Percentiles rank a stretch among this genome's conserved stretches.
phyloP scores from a whole-genome alignment of 2,797 vertebrate species.

The Urophycis tenuis region DNA sequence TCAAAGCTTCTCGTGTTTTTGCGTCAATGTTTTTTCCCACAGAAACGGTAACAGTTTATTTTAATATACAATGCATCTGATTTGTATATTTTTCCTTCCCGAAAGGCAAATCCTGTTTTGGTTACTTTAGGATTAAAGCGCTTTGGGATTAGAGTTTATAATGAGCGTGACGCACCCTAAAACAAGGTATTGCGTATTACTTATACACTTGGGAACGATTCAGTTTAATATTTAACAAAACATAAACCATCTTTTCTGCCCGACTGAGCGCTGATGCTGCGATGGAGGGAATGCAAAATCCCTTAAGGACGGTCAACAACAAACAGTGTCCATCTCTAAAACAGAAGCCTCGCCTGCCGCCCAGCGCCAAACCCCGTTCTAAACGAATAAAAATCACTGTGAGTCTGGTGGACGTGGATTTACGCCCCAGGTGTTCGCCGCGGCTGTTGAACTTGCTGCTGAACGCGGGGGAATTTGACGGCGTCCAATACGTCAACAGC shows the following conservation, averaged over 20 bases:
- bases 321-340: background rate
- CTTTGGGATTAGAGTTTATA: background rate
- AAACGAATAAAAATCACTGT: background rate
- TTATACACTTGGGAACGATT: background rate
- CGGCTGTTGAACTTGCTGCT: background rate
- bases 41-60: background rate
- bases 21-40: background rate
- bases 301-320: background rate
- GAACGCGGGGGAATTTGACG: background rate
- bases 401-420: background rate
- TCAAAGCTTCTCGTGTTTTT: background rate
- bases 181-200: background rate
- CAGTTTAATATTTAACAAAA: background rate
- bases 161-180: background rate
- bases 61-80: background rate
- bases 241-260: background rate
- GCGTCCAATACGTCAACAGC: background rate
- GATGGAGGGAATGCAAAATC: background rate
- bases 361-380: background rate
- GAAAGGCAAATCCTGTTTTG: background rate
- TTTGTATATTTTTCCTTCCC: background rate
- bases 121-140: background rate
- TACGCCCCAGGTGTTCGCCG: background rate
- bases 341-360: background rate
- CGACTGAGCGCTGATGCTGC: background rate